Evolutionary conservation across 2,797 vertebrate species (phyloP), one percentile per base, ranked within the genome.

Genomic region (Sciaenops ocellatus): DNA sequence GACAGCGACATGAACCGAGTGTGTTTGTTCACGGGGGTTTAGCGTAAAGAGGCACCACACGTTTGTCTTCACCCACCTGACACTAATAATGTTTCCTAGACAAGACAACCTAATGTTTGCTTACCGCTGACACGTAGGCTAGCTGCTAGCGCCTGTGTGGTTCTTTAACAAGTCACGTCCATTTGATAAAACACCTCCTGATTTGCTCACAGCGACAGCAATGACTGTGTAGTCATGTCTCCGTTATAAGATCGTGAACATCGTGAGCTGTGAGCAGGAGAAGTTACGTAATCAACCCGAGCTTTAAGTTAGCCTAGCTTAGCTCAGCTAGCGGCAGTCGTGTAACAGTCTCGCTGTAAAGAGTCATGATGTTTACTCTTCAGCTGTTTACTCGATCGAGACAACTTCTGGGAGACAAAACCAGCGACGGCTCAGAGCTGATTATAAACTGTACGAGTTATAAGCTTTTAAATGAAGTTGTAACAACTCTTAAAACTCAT

Each of bases 251-350:
- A 11, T 47, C 17, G 1, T 57, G 28, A 52, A 2, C 65, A 28
- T 4, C 12, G 2, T 73, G 13, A 66, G 24, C 57, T 69, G 6
- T 1, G 28, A 2, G 3, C 34, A 3, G 2, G 8, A 9, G 8
- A 9, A 9, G 24, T 90, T 89, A 87, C 72, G 63, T 85, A 88
- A 90, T 22, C 13, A 12, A 18, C 20, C 52, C 65, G 82, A 71
- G 87, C 68, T 73, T 6, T 69, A 64, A 42, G 22, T 81, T 89
- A 78, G 73, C 80, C 16, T 44, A 66, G 82, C 84, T 80, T 76
- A 69, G 77, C 73, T 66, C 62, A 57, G 44, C 44, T 63, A 60
- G 71, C 28, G 7, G 34, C 65, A 54, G 18, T 22, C 24, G 38
- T 56, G 20, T 57, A 79, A 78, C 84, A 54, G 24, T 50, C 17